phyloP scores from a whole-genome alignment of 2,888 invertebrate species.

The Lordiphosa fenestrarum region DNA sequence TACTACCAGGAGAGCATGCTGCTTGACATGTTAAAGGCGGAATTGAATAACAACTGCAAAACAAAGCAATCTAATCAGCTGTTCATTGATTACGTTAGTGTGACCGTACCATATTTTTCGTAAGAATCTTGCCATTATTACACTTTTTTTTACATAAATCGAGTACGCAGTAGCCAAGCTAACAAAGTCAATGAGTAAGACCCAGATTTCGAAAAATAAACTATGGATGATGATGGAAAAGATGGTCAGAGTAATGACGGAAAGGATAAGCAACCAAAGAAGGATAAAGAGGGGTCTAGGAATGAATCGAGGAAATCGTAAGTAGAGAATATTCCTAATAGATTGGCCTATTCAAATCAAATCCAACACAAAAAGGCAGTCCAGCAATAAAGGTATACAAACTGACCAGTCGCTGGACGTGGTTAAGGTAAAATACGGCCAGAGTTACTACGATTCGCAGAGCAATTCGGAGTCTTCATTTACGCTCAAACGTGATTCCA shows the following conservation, averaged over 20 bases:
- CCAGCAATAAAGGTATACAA: neutral
- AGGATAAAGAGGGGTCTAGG: neutral
- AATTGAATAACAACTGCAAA: too few species aligned
- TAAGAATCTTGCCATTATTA: too few species aligned
- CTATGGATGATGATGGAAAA: slow-evolving; percentile 14
- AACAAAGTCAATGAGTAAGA: too few species aligned
- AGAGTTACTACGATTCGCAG: neutral
- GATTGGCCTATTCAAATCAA: neutral
- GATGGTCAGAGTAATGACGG: neutral
- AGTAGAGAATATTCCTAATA: neutral
- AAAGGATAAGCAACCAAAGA: neutral
- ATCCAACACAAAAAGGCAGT: too few species aligned
- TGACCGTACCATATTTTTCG: too few species aligned
- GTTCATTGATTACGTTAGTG: too few species aligned
- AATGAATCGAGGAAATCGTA: neutral
- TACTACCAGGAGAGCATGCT: too few species aligned
- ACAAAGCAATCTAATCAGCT: too few species aligned
- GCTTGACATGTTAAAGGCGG: too few species aligned
- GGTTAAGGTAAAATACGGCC: slow-evolving; percentile 1
- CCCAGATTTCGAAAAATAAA: neutral
- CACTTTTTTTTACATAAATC: neutral
- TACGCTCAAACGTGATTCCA: neutral
- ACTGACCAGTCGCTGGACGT: neutral
- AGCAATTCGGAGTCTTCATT: neutral
- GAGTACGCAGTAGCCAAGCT: neutral